Evolutionary conservation across 2,113 vertebrate species (phyloP), one percentile per base, ranked within the genome.

Genomic region (Lanius ludovicianus): DNA sequence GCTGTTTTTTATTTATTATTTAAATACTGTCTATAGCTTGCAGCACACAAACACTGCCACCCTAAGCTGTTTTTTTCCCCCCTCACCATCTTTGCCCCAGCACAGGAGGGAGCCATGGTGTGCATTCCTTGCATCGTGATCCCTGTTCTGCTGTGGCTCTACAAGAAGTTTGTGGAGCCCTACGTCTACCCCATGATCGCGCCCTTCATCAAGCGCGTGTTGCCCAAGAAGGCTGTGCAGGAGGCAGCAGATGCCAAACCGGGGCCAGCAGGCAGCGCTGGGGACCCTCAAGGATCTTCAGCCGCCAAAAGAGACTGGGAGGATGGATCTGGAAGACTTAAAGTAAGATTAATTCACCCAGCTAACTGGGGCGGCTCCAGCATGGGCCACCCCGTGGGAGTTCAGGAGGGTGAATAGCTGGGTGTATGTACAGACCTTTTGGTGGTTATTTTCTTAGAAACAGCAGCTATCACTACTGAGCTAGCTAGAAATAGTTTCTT

Each of bases 101-200:
- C 27, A 3, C 25, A 55, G 49, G 75, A 83, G n/a, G 74, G 50
- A 74, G 93, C 89, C 71, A 99, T 99, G 99, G 99, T 99, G 96
- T 99, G 99, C 98, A 99, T 99, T 92, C 99, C 99, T 13, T 99
- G 99, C 70, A 99, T 99, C 17, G 99, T 99, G 95, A 99, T 99
- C 96, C 99, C 99, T 0, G 95, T 99, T 53, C 98, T 99, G 50
- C 97, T 99, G 55, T 99, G 99, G 99, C 96, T 99, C 90, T 99
- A 99, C 96, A 99, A 99, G 97, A 99, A 99, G 44, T 99, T 99
- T 88, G 96, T 99, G 42, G 99, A 99, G 94, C 99, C 99, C 0
- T 98, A 98, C 52, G 28, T 99, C 30, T 99, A 99, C 78, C 99
- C 99, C 0, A 50, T 99, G 71, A 98, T 99, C 17, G 97, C 98